phyloP scores from a whole-genome alignment of 2,797 vertebrate species.

The Mionectes olivaceus region DNA sequence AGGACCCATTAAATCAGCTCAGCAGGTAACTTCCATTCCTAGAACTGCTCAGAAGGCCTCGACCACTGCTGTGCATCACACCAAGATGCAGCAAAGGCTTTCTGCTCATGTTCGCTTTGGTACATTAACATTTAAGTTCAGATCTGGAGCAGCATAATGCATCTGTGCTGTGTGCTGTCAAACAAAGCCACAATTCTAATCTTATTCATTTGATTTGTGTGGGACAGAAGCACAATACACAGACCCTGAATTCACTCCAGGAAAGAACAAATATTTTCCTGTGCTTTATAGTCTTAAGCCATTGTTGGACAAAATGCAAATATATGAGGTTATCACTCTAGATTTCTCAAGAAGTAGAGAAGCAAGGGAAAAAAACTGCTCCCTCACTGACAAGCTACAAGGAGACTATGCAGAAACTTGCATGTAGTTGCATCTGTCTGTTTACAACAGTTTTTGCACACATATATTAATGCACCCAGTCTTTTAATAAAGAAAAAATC shows the following conservation, averaged over 20 bases:
- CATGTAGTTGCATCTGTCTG: background rate
- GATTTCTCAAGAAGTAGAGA: background rate
- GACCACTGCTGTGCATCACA: background rate
- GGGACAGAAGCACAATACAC: conserved; percentile 20
- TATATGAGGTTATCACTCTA: background rate
- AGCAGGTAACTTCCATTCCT: background rate
- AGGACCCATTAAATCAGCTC: background rate
- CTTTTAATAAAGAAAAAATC: background rate
- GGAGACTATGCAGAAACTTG: background rate
- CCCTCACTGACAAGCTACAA: background rate
- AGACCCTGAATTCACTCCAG: background rate
- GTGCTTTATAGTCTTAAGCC: background rate
- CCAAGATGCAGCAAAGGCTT: conserved; percentile 1
- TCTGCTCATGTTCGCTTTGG: background rate
- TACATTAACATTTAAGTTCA: background rate
- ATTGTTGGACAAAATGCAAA: conserved; percentile 13
- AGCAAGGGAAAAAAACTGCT: background rate
- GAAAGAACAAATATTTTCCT: conserved; percentile 11
- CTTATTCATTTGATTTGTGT: background rate
- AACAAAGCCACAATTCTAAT: conserved; percentile 31
- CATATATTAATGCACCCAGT: rapidly evolving
- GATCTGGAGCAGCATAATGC: background rate
- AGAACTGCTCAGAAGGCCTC: background rate
- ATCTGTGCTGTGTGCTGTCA: background rate
- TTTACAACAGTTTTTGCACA: background rate